Percentiles rank a stretch among this genome's conserved stretches.
These are phyloP conservation scores for Drosophila lini DNA, from an alignment of 1,140 invertebrate genomes.

Conservation along the genomic window DNA sequence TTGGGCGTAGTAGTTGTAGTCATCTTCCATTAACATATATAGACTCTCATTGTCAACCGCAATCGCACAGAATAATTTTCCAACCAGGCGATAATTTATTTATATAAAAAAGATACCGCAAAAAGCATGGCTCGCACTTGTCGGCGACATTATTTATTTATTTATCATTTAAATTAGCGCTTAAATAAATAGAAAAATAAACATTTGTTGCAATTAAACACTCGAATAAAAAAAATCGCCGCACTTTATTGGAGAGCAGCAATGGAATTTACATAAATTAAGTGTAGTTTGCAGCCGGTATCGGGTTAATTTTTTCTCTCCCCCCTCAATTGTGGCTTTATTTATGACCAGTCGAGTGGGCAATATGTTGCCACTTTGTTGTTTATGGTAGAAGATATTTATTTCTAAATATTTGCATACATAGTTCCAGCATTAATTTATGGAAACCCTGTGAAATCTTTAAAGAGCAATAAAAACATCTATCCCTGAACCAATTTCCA, in stretches of 20 bases:
- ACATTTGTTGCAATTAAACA: slow-evolving; percentile 49
- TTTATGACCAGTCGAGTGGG: slow-evolving; percentile 41
- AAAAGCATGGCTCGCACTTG: slow-evolving; percentile 24
- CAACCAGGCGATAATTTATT: slow-evolving; percentile 51
- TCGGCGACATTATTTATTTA: slow-evolving; percentile 50
- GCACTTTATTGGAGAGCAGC: slow-evolving; percentile 16
- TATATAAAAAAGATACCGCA: slow-evolving; percentile 36
- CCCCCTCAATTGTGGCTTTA: slow-evolving; percentile 30
- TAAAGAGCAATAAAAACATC: slow-evolving; percentile 8
- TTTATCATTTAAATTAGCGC: slow-evolving; percentile 58
- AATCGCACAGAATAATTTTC: slow-evolving; percentile 23
- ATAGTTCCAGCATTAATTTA: slow-evolving; percentile 4
- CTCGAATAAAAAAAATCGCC: slow-evolving; percentile 10
- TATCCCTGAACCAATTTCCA: background rate
- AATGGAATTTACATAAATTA: slow-evolving; percentile 64
- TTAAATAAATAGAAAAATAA: slow-evolving; percentile 52
- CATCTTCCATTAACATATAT: slow-evolving; percentile 1
- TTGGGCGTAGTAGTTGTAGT: background rate
- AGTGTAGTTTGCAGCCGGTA: slow-evolving; percentile 32
- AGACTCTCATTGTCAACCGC: slow-evolving; percentile 19
- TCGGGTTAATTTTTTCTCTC: slow-evolving; percentile 34
- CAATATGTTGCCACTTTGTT: slow-evolving; percentile 59
- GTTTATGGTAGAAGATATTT: slow-evolving; percentile 46
- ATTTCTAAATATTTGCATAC: slow-evolving; percentile 50
- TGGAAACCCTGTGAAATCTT: background rate